Percentiles rank a stretch among this genome's conserved stretches.
phyloP scores from a whole-genome alignment of 1,140 invertebrate species.

The Calephelis nemesis region DNA sequence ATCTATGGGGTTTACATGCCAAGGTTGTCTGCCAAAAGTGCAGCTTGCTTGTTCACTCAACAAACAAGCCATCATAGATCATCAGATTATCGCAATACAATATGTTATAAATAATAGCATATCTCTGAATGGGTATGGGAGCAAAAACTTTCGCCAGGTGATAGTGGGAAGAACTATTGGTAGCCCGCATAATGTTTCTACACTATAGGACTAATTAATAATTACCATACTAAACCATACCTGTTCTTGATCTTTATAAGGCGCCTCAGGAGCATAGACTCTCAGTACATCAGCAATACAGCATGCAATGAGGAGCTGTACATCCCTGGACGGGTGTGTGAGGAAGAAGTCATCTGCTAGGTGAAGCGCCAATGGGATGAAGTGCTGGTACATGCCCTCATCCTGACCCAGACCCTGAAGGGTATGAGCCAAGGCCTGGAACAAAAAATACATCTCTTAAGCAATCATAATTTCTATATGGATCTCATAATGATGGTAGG shows the following conservation, averaged over 20 bases:
- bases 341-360: constrained; percentile 96
- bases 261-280: constrained; percentile 99
- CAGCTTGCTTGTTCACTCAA: too few species aligned
- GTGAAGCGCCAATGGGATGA: constrained; percentile 95
- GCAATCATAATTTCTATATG: too few species aligned
- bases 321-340: constrained; percentile 94
- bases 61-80: too few species aligned
- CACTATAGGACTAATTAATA: not conserved
- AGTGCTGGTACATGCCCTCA: constrained; percentile 96
- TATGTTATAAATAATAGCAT: too few species aligned
- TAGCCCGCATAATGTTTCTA: too few species aligned
- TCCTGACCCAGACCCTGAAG: constrained; percentile 98
- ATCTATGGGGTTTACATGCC: too few species aligned
- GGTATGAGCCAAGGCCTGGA: constrained; percentile 92
- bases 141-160: too few species aligned
- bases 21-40: too few species aligned
- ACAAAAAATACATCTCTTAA: not conserved
- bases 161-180: too few species aligned
- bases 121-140: too few species aligned
- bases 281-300: constrained; percentile 98
- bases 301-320: constrained; percentile 96
- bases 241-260: constrained; percentile 91
- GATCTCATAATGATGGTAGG: too few species aligned
- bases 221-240: constrained; percentile 18
- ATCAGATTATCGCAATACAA: too few species aligned